Percentiles rank a stretch among this genome's conserved stretches.
phyloP scores from a whole-genome alignment of 2,113 vertebrate genomes.

The Gorilla gorilla region DNA sequence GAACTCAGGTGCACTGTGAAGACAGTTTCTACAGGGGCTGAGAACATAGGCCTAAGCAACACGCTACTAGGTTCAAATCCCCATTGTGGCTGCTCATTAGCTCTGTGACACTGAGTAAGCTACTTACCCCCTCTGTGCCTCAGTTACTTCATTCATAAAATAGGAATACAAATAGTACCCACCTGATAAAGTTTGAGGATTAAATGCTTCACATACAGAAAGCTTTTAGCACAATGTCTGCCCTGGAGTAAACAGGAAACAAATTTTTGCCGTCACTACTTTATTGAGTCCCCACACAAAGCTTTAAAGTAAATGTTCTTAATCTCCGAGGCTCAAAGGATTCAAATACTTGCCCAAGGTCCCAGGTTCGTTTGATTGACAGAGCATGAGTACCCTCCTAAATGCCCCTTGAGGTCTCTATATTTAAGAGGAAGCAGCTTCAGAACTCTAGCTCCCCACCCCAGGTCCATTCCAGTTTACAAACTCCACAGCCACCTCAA shows the following conservation, averaged over 20 bases:
- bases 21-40: neutral
- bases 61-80: neutral
- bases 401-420: neutral
- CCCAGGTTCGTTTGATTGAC: neutral
- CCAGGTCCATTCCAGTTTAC: neutral
- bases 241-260: neutral
- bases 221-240: neutral
- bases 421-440: neutral
- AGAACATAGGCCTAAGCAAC: neutral
- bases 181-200: neutral
- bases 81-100: neutral
- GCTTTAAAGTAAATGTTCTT: neutral
- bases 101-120: conserved; percentile 6
- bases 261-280: neutral
- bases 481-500: neutral
- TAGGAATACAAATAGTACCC: neutral
- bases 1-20: neutral
- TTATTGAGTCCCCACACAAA: neutral
- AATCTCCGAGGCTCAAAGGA: neutral
- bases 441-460: neutral
- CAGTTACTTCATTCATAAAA: neutral
- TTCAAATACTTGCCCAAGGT: neutral
- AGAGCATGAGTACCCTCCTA: neutral
- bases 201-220: neutral
- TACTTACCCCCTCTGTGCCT: conserved; percentile 8